Conservation (phyloP, 2,888 invertebrate species). For the Omphaloscelis lunosa region DNA sequence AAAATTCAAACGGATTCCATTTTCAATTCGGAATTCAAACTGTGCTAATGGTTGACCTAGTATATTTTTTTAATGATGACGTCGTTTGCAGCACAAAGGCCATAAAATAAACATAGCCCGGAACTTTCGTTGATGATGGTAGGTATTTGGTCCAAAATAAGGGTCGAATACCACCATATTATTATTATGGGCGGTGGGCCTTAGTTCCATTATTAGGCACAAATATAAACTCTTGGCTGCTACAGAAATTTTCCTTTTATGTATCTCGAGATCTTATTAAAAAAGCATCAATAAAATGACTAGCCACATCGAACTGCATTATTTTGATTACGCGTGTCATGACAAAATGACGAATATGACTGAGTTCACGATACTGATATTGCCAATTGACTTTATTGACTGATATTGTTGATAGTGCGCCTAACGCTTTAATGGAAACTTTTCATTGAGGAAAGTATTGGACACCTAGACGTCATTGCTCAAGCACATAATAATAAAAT, state of each 20-base stretch:
- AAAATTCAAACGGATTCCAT: constrained; percentile 32
- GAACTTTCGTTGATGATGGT: not conserved
- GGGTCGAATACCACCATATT: no score
- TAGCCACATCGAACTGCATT: constrained; percentile 10
- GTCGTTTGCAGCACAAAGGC: not conserved
- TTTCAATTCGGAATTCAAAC: constrained; percentile 26
- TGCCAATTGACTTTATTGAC: constrained; percentile 33
- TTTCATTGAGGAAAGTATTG: constrained; percentile 25
- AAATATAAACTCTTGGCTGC: not conserved
- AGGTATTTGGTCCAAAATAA: no score
- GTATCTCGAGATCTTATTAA: not conserved
- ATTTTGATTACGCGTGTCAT: constrained; percentile 19
- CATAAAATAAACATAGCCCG: not conserved
- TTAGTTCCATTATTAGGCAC: not conserved
- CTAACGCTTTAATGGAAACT: constrained; percentile 27
- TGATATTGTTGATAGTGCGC: constrained; percentile 1
- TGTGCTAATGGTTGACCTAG: not conserved
- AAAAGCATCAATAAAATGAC: not conserved
- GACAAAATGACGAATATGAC: constrained; percentile 18
- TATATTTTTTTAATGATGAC: constrained; percentile 7
- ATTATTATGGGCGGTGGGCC: no score
- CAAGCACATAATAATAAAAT: not conserved
- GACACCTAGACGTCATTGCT: not conserved
- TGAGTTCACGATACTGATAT: constrained; percentile 17
- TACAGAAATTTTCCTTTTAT: not conserved